Conservation (phyloP, 2,888 invertebrate genomes). For the Cynaeus angustus region DNA sequence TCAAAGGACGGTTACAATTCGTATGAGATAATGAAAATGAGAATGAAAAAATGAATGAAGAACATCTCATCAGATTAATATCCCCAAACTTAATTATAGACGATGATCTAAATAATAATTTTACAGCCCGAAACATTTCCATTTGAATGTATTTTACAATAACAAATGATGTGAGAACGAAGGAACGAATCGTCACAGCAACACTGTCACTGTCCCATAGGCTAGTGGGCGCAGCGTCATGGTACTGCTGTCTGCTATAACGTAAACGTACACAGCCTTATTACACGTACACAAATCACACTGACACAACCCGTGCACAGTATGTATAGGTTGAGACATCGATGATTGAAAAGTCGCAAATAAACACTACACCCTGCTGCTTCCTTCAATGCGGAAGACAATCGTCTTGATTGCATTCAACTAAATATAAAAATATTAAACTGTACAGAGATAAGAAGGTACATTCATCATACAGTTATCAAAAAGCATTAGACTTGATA, state of each 20-base stretch:
- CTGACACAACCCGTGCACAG: conserved; percentile 71
- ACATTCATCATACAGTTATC: conserved; percentile 72
- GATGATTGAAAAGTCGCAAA: conserved; percentile 72
- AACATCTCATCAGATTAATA: conserved; percentile 37
- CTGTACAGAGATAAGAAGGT: conserved; percentile 71
- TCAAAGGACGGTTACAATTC: conserved; percentile 70
- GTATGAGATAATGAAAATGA: conserved; percentile 57
- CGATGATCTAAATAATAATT: conserved; percentile 51
- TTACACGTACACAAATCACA: conserved; percentile 72
- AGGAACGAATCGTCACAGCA: conserved; percentile 60
- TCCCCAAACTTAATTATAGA: conserved; percentile 63
- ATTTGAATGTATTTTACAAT: conserved; percentile 57
- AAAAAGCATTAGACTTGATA: conserved; percentile 67
- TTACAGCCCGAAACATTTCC: conserved; percentile 64
- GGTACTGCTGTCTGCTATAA: conserved; percentile 65
- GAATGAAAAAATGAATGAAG: conserved; percentile 26
- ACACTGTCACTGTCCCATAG: conserved; percentile 55
- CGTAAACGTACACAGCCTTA: conserved; percentile 71
- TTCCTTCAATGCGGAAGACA: conserved; percentile 72
- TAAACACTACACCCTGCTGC: conserved; percentile 72
- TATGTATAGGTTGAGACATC: conserved; percentile 70
- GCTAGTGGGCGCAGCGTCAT: conserved; percentile 38
- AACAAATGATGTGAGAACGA: conserved; percentile 57
- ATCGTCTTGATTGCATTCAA: conserved; percentile 72
- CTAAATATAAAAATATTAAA: conserved; percentile 73